Conservation (phyloP, 2,888 invertebrate species). For the Plagodis pulveraria region DNA sequence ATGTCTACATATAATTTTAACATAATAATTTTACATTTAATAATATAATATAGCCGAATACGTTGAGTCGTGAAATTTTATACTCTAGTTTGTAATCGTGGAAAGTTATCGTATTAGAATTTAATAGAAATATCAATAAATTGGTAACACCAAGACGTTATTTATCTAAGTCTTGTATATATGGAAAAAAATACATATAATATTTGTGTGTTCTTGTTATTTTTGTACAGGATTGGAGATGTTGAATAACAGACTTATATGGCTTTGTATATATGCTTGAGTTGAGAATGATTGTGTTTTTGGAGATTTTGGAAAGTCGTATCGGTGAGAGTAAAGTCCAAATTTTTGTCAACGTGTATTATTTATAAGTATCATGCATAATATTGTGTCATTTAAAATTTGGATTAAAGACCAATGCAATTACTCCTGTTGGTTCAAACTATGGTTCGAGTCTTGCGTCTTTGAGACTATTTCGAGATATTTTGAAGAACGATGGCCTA, state of each 20-base stretch:
- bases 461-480: too few species aligned
- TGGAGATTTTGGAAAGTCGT: conserved; percentile 11
- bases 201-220: conserved; percentile 49
- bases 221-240: conserved; percentile 53
- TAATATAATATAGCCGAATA: conserved; percentile 60
- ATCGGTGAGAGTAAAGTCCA: conserved; percentile 9
- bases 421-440: not conserved
- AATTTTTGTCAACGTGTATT: conserved; percentile 10
- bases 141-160: conserved; percentile 75
- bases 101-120: conserved; percentile 42
- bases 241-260: conserved; percentile 33
- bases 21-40: conserved; percentile 48
- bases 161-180: conserved; percentile 64
- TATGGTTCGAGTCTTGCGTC: too few species aligned
- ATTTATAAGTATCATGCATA: conserved; percentile 21
- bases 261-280: conserved; percentile 56
- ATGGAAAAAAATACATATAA: conserved; percentile 41
- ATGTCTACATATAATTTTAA: conserved; percentile 38
- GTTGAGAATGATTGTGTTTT: conserved; percentile 10
- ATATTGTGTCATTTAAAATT: conserved; percentile 12
- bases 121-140: conserved; percentile 63
- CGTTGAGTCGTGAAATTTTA: conserved; percentile 72
- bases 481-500: too few species aligned
- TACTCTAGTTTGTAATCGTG: conserved; percentile 64
- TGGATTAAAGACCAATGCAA: conserved; percentile 7